phyloP scores from a whole-genome alignment of 2,888 invertebrate species.

The Papilio gigon region DNA sequence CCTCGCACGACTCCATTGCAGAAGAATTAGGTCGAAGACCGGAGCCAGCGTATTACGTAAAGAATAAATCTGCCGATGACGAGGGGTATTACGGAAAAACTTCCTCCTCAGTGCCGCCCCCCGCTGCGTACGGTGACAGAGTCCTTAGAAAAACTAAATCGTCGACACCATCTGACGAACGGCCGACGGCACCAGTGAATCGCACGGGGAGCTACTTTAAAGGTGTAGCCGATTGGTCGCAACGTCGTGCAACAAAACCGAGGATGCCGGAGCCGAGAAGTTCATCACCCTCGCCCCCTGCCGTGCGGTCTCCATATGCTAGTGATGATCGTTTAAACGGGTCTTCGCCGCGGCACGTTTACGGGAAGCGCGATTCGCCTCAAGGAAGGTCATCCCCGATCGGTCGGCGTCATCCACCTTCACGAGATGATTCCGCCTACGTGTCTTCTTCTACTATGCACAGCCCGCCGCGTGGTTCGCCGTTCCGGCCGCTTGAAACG shows the following conservation, averaged over 20 bases:
- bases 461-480: constrained; percentile 80
- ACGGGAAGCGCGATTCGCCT: constrained; percentile 74
- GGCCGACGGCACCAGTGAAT: constrained; percentile 67
- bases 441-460: constrained; percentile 82
- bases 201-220: constrained; percentile 84
- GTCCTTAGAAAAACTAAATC: constrained; percentile 80
- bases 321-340: constrained; percentile 71
- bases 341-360: constrained; percentile 71
- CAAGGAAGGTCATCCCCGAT: constrained; percentile 72
- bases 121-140: constrained; percentile 73
- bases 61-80: constrained; percentile 82
- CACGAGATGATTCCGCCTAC: constrained; percentile 82
- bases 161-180: constrained; percentile 80
- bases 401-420: constrained; percentile 76
- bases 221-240: constrained; percentile 91
- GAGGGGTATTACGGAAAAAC: constrained; percentile 76
- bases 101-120: constrained; percentile 71
- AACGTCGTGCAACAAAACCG: constrained; percentile 82
- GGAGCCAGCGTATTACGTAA: constrained; percentile 89
- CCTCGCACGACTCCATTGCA: constrained; percentile 87
- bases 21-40: constrained; percentile 84
- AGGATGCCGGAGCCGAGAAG: constrained; percentile 79
- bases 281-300: constrained; percentile 73
- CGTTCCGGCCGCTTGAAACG: constrained; percentile 73
- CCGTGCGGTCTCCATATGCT: constrained; percentile 72